Evolutionary conservation across 2,888 invertebrate genomes (phyloP), one percentile per base, ranked within the genome.

Genomic region (Drosophila subquinaria): DNA sequence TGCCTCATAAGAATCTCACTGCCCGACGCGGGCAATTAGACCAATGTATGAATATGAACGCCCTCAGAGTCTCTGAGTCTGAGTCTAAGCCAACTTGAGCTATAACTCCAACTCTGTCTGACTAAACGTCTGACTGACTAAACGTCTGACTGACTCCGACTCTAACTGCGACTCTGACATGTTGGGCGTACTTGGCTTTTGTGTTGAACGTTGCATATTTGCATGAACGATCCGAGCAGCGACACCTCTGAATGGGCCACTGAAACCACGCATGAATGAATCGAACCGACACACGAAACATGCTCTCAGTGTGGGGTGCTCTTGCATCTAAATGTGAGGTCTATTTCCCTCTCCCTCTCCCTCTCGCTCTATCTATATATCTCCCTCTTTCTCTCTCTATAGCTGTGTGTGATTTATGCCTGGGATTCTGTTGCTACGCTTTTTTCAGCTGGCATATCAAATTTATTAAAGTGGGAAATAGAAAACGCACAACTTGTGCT

Each of bases 251-350:
- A 83, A 90, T 90, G 89, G 60, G 78, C 67, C 60, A 35, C 68
- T 87, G 79, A 51, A 66, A 85, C 90, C 90, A 83, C 83, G 83
- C 83, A 90, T 84, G 89, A 88, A 88, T 84, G 89, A 88, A 88
- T 90, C 86, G 48, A 61, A 64, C 43, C 40, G 60, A 59, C 64
- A 61, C 48, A 53, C 20, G 43, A 33, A 47, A 38, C 47, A 23
- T 38, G 10, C 6, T 6, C 42, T 10, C 36, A 51, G 56, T 45
- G 60, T 59, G 74, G 51, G 38, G 59, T 20, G 53, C 75, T 45
- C 53, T 60, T 11, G 17, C 4, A 38, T 3, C 60, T n/a, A 61
- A 64, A 40, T 76, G 81, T 76, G 81, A 56, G 70, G 74, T 75
- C 80, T 45, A 50, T 47, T 38, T 45, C 17, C 13, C 15, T 27